These are phyloP conservation scores for Lerema accius DNA, from an alignment of 1,140 invertebrate species.

Conservation along the genomic window DNA sequence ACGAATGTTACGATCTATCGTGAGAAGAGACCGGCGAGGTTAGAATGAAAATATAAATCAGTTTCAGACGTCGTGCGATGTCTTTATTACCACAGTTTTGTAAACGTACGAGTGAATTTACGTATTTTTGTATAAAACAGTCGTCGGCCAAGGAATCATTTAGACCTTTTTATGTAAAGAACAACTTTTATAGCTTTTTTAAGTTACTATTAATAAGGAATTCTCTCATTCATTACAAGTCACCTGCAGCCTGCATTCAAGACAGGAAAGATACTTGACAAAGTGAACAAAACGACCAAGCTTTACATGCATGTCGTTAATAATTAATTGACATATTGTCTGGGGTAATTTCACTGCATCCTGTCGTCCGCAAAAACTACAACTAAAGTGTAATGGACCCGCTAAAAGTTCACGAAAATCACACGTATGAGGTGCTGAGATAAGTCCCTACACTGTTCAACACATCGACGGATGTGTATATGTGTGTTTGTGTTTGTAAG, in stretches of 20 bases:
- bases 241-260: slow-evolving; percentile 25
- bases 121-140: slow-evolving; percentile 4
- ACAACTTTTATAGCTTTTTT: not conserved
- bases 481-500: slow-evolving; percentile 56
- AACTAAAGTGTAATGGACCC: slow-evolving; percentile 40
- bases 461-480: slow-evolving; percentile 44
- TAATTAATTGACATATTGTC: slow-evolving; percentile 36
- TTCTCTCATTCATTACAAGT: slow-evolving; percentile 19
- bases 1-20: slow-evolving; percentile 8
- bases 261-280: slow-evolving; percentile 26
- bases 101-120: slow-evolving; percentile 1
- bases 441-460: slow-evolving; percentile 52
- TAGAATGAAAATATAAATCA: slow-evolving; percentile 21
- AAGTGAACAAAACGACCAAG: slow-evolving; percentile 24
- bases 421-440: slow-evolving; percentile 51
- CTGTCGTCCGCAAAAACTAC: slow-evolving; percentile 38
- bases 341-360: slow-evolving; percentile 33
- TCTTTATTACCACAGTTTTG: slow-evolving; percentile 22
- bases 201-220: slow-evolving; percentile 10
- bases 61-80: slow-evolving; percentile 10
- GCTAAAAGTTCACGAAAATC: slow-evolving; percentile 69
- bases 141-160: not conserved
- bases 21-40: slow-evolving; percentile 20
- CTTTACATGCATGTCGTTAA: slow-evolving; percentile 32
- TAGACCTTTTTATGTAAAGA: not conserved